Evolutionary conservation across 2,888 invertebrate genomes (phyloP), one percentile per base, ranked within the genome.

Genomic region (Dryobotodes eremita): DNA sequence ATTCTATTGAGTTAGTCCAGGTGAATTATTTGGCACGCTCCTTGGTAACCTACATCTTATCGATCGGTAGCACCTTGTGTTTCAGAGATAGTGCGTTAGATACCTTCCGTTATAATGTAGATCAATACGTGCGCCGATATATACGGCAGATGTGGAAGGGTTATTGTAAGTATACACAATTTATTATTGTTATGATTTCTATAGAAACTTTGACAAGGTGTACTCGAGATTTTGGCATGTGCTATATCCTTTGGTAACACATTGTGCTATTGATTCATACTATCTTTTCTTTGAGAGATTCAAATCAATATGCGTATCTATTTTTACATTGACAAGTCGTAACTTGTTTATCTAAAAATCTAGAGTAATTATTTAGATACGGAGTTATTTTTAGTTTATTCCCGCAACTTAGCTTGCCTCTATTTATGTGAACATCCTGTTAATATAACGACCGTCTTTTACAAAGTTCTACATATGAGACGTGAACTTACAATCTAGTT

Each of bases 1-100:
- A 93, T 92, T 89, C 88, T 86, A 90, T 92, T 90, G 86, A 80
- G 85, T 88, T 89, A 90, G 82, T 89, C 94, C 93, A 94, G 93
- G 92, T 94, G 92, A 94, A 91, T 91, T 91, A 92, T 91, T 94
- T 95, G 96, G 96, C 96, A 97, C 96, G 95, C 93, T 96, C 94
- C 94, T 91, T 88, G 80, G 90, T 92, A 91, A 90, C 91, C 91
- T 89, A 88, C 89, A 84, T 89, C 78, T 89, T 89, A 89, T 89
- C 89, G 61, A 77, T 81, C 53, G 80, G 81, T 86, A 86, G 78
- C 88, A 94, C 94, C 94, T 94, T 95, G 94, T 89, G 91, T 92
- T 90, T 90, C 82, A 88, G 77, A 89, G 89, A 90, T 90, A 91
- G 85, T 87, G 77, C 57, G 79, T 78, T 84, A 84, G 89, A 86